These are phyloP conservation scores for Bufo gargarizans DNA, from an alignment of 2,113 vertebrate species.

Conservation along the genomic window DNA sequence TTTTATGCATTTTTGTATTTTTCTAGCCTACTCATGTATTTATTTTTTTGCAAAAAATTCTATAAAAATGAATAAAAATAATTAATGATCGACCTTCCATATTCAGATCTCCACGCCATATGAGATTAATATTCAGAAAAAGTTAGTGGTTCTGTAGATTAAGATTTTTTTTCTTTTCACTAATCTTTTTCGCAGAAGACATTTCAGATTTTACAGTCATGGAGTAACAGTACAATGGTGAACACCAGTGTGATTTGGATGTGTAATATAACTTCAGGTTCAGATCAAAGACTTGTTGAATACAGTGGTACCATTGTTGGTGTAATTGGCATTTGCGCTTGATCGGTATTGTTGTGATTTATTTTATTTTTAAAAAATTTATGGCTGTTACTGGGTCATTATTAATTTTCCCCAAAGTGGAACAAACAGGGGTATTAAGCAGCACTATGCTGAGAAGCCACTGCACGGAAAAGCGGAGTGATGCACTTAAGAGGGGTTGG, in stretches of 20 bases:
- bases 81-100: too few species aligned
- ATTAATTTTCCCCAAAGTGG: not conserved
- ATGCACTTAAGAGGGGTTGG: slow-evolving; percentile 41
- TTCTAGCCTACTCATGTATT: too few species aligned
- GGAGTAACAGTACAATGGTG: too few species aligned
- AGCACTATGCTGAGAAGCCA: not conserved
- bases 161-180: too few species aligned
- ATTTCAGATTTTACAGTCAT: too few species aligned
- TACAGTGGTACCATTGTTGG: not conserved
- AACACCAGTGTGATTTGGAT: too few species aligned
- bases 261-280: not conserved
- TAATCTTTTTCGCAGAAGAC: too few species aligned
- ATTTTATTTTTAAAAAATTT: not conserved
- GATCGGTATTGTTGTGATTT: not conserved
- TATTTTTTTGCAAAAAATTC: too few species aligned
- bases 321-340: not conserved
- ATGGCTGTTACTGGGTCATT: not conserved
- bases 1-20: too few species aligned
- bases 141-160: not conserved
- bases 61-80: too few species aligned
- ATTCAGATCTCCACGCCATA: too few species aligned
- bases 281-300: not conserved
- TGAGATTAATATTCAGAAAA: too few species aligned
- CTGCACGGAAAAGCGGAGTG: not conserved
- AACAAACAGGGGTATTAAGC: slow-evolving; percentile 6